Percentiles rank a stretch among this genome's conserved stretches.
Evolutionary conservation across 1,140 invertebrate species (phyloP).

Genomic region (Drosophila pallidifrons): DNA sequence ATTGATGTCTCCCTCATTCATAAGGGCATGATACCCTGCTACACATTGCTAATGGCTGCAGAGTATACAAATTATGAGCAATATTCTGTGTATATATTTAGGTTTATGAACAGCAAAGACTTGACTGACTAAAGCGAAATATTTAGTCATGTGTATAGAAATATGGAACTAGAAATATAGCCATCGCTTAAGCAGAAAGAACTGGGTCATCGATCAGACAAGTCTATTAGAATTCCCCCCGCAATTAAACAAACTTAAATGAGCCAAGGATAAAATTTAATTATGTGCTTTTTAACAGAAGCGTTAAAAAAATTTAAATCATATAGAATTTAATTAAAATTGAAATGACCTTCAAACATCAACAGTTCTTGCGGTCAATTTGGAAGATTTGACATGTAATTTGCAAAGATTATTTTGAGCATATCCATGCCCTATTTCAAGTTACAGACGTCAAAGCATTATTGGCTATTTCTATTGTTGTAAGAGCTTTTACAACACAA

Average conservation of each 20-base stretch:
- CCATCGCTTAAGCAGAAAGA: neutral
- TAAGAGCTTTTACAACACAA: conserved; percentile 42
- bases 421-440: conserved; percentile 6
- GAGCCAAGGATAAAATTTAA: neutral
- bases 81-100: conserved; percentile 25
- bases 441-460: conserved; percentile 24
- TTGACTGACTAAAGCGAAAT: conserved; percentile 14
- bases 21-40: neutral
- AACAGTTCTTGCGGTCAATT: neutral
- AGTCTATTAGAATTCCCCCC: neutral
- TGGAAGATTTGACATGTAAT: neutral
- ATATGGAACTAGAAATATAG: conserved; percentile 24
- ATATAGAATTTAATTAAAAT: conserved; percentile 3
- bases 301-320: conserved; percentile 1
- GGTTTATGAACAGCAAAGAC: neutral
- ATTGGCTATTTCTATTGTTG: conserved; percentile 26
- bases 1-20: neutral
- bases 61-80: conserved; percentile 20
- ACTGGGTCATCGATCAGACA: conserved; percentile 42
- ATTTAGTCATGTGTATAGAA: conserved; percentile 13
- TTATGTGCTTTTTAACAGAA: neutral
- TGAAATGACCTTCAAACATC: conserved; percentile 13
- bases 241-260: neutral
- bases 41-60: neutral
- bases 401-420: neutral